phyloP scores from a whole-genome alignment of 2,113 vertebrate genomes.

The Podocnemis expansa region DNA sequence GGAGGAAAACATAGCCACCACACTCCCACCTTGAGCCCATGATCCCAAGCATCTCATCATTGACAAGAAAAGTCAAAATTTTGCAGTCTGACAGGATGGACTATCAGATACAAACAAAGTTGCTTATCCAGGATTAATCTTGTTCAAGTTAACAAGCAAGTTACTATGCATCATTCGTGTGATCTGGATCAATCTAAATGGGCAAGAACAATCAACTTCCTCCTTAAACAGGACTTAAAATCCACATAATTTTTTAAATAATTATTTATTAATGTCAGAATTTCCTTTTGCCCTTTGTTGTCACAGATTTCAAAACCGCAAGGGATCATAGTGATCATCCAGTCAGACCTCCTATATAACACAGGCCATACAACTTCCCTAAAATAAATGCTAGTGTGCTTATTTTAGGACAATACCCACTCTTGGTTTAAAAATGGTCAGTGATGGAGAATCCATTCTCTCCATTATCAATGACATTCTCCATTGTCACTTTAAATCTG shows the following conservation, averaged over 20 bases:
- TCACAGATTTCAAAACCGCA: not conserved
- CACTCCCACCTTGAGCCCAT: not conserved
- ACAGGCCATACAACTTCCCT: not conserved
- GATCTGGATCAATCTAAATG: not conserved
- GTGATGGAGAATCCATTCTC: not conserved
- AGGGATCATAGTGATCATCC: not conserved
- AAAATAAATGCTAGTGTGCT: not conserved
- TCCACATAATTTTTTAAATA: not conserved
- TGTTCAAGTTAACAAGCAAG: not conserved
- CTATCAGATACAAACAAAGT: not conserved
- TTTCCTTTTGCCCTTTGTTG: slow-evolving; percentile 42
- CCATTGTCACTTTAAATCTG: not conserved
- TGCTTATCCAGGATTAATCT: not conserved
- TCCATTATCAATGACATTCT: not conserved
- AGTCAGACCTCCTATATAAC: not conserved
- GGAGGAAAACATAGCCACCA: not conserved
- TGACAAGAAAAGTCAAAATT: not conserved
- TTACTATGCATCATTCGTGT: not conserved
- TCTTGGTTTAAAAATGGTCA: not conserved
- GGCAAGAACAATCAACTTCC: not conserved
- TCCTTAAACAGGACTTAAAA: not conserved
- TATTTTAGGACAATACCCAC: not conserved
- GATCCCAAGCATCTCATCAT: not conserved
- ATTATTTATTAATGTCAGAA: slow-evolving; percentile 35
- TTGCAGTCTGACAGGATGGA: not conserved